Percentiles rank a stretch among this genome's conserved stretches.
Conservation (phyloP, 2,797 vertebrate species). For the Telmatherina bonti region DNA sequence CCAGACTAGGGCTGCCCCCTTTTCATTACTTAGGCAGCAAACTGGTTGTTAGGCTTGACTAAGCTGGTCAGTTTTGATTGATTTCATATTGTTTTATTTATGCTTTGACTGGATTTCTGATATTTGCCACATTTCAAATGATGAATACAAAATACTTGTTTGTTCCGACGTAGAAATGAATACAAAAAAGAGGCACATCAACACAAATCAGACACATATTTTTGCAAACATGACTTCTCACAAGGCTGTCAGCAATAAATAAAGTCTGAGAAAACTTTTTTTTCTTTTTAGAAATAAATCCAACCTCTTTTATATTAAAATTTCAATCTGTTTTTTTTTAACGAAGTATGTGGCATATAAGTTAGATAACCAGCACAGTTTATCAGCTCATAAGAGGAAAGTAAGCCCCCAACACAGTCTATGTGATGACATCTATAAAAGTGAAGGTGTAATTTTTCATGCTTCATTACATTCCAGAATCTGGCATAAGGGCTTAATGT, state of each 20-base stretch:
- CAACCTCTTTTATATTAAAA: conserved; percentile 63
- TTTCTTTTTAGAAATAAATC: conserved; percentile 41
- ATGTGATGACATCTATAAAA: conserved; percentile 30
- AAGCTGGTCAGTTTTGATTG: conserved; percentile 36
- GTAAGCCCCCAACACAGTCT: conserved; percentile 17
- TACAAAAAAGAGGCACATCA: conserved; percentile 34
- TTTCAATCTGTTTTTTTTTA: conserved; percentile 59
- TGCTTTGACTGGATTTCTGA: not conserved
- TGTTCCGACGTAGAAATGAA: conserved; percentile 24
- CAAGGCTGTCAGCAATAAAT: conserved; percentile 76
- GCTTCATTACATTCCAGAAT: conserved; percentile 80
- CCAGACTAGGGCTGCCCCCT: conserved; percentile 56
- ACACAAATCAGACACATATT: conserved; percentile 21
- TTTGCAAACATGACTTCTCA: conserved; percentile 41
- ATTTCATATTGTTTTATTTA: conserved; percentile 50
- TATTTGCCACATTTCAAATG: conserved; percentile 24
- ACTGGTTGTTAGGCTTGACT: conserved; percentile 19
- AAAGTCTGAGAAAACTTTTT: conserved; percentile 45
- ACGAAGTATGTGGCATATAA: conserved; percentile 48
- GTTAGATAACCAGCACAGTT: conserved; percentile 37
- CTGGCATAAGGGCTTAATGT: conserved; percentile 79
- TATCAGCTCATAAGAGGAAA: conserved; percentile 22
- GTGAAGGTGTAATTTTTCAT: conserved; percentile 52
- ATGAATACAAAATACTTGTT: conserved; percentile 20
- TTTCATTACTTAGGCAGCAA: conserved; percentile 35